These are phyloP conservation scores for Lindbergichthys nudifrons DNA, from an alignment of 2,797 vertebrate species.

Conservation along the genomic window DNA sequence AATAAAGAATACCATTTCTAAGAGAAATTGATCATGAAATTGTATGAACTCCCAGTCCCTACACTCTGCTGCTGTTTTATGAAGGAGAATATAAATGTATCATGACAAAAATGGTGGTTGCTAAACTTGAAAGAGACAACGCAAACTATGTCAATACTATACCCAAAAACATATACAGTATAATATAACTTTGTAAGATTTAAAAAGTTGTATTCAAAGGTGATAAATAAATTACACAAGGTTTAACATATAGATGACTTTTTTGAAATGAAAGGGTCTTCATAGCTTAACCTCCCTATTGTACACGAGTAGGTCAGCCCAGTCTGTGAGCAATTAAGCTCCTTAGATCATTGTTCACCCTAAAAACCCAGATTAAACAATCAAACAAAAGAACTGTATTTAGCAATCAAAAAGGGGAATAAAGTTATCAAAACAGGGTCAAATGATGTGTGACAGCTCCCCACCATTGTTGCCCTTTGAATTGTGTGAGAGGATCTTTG, in stretches of 20 bases:
- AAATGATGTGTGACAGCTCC: slow-evolving; percentile 43
- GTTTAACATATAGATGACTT: background rate
- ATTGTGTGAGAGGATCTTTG: slow-evolving; percentile 45
- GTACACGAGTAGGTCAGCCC: background rate
- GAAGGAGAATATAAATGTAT: background rate
- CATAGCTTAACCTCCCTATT: background rate
- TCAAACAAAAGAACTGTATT: slow-evolving; percentile 28
- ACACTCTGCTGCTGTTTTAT: background rate
- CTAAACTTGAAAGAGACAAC: background rate
- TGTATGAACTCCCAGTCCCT: no score
- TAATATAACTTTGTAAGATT: no score
- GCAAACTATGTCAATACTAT: background rate
- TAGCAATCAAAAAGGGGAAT: slow-evolving; percentile 27
- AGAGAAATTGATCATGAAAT: no score
- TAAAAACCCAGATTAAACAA: slow-evolving; percentile 39
- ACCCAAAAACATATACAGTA: background rate
- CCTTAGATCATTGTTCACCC: slow-evolving; percentile 42
- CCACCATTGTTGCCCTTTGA: slow-evolving; percentile 36
- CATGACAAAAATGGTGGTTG: background rate
- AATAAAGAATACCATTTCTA: no score
- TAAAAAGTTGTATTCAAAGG: background rate
- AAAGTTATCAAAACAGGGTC: slow-evolving; percentile 57
- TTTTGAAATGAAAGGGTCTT: background rate
- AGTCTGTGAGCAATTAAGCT: slow-evolving; percentile 31
- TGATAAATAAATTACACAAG: background rate